Conservation (phyloP, 2,888 invertebrate species). For the Ceriagrion tenellum region DNA sequence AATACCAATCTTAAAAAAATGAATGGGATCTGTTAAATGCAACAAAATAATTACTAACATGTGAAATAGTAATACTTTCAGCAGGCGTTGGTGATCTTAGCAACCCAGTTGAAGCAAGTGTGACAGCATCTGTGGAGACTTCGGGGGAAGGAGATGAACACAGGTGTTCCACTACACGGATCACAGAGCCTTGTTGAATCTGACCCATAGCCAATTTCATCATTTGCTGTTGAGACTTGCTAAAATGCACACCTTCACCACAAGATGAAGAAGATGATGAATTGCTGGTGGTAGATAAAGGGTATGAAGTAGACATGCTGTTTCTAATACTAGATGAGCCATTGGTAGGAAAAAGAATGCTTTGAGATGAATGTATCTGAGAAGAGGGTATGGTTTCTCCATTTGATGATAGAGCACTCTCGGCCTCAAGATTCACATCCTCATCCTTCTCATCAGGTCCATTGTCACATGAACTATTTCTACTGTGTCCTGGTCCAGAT, state of each 20-base stretch:
- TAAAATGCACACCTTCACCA: slow-evolving; percentile 57
- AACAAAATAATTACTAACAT: slow-evolving; percentile 23
- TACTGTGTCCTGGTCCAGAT: slow-evolving; percentile 55
- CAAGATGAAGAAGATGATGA: slow-evolving; percentile 54
- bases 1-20: not conserved
- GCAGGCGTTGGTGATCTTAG: slow-evolving; percentile 38
- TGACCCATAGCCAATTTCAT: slow-evolving; percentile 58
- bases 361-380: slow-evolving; percentile 33
- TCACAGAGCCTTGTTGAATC: slow-evolving; percentile 63
- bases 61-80: slow-evolving; percentile 43
- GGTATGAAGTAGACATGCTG: slow-evolving; percentile 12
- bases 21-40: not conserved
- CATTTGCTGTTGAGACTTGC: slow-evolving; percentile 29
- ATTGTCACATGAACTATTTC: slow-evolving; percentile 54
- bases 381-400: slow-evolving; percentile 50
- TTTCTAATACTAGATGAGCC: not conserved
- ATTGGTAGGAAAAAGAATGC: slow-evolving; percentile 42
- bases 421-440: slow-evolving; percentile 46
- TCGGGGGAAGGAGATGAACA: slow-evolving; percentile 56
- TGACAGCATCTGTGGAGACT: slow-evolving; percentile 24
- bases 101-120: not conserved
- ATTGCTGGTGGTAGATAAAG: slow-evolving; percentile 32
- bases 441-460: slow-evolving; percentile 43
- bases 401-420: slow-evolving; percentile 51
- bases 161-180: slow-evolving; percentile 48